Conservation (phyloP, 1,140 invertebrate genomes). For the Conus ventricosus region DNA sequence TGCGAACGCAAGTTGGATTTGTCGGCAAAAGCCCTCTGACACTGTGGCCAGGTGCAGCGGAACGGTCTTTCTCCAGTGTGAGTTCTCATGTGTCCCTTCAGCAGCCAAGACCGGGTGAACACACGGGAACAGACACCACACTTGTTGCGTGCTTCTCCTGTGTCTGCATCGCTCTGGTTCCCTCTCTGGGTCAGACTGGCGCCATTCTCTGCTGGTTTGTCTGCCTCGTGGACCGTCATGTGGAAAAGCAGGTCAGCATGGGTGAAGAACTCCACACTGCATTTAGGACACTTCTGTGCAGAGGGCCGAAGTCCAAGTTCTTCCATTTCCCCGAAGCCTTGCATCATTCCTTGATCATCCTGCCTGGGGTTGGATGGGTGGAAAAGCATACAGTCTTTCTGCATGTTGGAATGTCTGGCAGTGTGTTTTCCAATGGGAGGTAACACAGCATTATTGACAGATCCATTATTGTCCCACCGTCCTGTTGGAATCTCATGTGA, state of each 20-base stretch:
- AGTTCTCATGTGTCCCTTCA: slow-evolving; percentile 95
- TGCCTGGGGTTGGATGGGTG: background rate
- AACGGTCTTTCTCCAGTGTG: slow-evolving; percentile 98
- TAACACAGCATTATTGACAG: background rate
- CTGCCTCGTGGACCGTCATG: background rate
- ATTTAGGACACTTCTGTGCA: background rate
- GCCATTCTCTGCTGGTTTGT: background rate
- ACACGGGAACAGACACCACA: slow-evolving; percentile 95
- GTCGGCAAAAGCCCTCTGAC: slow-evolving; percentile 84
- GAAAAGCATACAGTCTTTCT: background rate
- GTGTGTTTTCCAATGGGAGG: background rate
- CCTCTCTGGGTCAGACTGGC: background rate
- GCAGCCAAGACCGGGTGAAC: slow-evolving; percentile 96
- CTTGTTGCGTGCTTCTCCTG: slow-evolving; percentile 79
- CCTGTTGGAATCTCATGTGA: background rate
- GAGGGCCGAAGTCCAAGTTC: background rate
- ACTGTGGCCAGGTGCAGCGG: slow-evolving; percentile 96
- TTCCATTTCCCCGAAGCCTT: background rate
- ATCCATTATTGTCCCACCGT: background rate
- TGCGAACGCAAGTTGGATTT: slow-evolving; percentile 97
- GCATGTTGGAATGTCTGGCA: background rate
- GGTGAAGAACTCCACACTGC: background rate
- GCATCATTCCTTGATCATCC: background rate
- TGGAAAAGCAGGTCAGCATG: background rate
- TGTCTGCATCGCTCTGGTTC: slow-evolving; percentile 4